Evolutionary conservation across 1,140 invertebrate genomes (phyloP).

Genomic region (Drosophila bocqueti): DNA sequence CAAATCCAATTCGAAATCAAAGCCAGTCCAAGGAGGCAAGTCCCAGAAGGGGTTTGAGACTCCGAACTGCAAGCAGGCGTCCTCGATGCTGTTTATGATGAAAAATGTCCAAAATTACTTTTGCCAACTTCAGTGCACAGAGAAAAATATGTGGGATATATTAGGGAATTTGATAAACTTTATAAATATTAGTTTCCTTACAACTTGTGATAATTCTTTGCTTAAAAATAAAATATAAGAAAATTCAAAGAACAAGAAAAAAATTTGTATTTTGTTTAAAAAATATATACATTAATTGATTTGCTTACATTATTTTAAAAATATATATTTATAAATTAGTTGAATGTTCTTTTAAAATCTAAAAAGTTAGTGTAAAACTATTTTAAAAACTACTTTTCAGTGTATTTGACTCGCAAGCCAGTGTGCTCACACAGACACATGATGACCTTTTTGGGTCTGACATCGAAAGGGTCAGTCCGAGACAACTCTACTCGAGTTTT

Average conservation of each 20-base stretch:
- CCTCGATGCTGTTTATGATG: slow-evolving; percentile 69
- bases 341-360: no score
- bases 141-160: neutral
- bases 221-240: no score
- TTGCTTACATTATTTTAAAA: no score
- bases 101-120: slow-evolving; percentile 80
- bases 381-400: neutral
- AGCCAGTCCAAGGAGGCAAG: slow-evolving; percentile 42
- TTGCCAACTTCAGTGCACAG: slow-evolving; percentile 36
- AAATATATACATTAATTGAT: no score
- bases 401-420: slow-evolving; percentile 6
- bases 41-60: slow-evolving; percentile 35
- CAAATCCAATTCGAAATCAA: slow-evolving; percentile 83
- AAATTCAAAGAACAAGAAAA: neutral
- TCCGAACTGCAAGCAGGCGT: slow-evolving; percentile 36
- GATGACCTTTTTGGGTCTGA: slow-evolving; percentile 65
- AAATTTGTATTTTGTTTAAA: no score
- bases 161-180: no score
- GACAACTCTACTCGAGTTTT: slow-evolving; percentile 69
- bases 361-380: neutral
- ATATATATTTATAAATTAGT: no score
- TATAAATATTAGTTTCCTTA: no score
- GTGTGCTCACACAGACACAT: slow-evolving; percentile 47
- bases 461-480: slow-evolving; percentile 71
- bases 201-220: no score